Conservation (phyloP, 2,888 invertebrate species). For the Drepana falcataria region DNA sequence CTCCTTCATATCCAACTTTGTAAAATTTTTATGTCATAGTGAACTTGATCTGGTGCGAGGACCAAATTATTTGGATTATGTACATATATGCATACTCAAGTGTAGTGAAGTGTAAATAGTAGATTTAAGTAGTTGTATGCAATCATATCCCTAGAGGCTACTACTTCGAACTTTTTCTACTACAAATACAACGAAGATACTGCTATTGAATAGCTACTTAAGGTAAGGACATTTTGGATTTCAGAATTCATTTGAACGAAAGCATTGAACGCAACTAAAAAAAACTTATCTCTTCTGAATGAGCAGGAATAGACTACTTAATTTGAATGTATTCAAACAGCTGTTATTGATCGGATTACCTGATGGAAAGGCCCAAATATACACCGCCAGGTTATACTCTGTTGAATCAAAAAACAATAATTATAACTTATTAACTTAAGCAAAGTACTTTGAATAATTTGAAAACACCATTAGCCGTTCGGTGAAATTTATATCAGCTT, state of each 20-base stretch:
- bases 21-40: conserved; percentile 21
- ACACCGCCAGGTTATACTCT: too few species aligned
- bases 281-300: too few species aligned
- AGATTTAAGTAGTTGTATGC: conserved; percentile 16
- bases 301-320: too few species aligned
- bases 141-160: conserved; percentile 27
- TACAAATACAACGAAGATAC: conserved; percentile 41
- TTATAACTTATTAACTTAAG: too few species aligned
- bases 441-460: too few species aligned
- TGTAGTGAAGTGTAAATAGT: conserved; percentile 49
- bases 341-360: neutral
- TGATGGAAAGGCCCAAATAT: neutral
- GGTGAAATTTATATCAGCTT: too few species aligned
- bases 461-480: too few species aligned
- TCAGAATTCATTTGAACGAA: too few species aligned
- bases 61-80: conserved; percentile 42
- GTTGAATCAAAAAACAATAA: too few species aligned
- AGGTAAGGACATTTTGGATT: conserved; percentile 35
- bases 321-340: neutral
- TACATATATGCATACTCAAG: conserved; percentile 22
- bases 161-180: conserved; percentile 13
- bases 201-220: conserved; percentile 43
- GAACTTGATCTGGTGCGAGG: conserved; percentile 36
- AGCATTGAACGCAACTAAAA: too few species aligned
- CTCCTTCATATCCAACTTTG: conserved; percentile 33